Base-by-base conservation (phyloP, 2,113 vertebrate species). In the Calidris pygmaea region DNA sequence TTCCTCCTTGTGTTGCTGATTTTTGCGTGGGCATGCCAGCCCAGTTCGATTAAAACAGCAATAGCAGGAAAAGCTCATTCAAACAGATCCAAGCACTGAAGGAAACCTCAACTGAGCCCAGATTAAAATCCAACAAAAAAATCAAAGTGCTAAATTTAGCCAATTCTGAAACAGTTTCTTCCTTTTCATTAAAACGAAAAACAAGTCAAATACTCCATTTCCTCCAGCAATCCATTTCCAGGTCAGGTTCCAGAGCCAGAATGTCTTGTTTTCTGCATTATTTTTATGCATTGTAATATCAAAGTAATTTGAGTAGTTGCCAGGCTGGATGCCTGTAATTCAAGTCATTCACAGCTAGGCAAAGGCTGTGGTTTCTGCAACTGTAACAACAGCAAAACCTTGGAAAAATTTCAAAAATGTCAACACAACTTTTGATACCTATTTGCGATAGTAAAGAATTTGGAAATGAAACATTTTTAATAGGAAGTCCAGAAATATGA, bases 191-290 rank as follows among this genome's bases (percentile, higher is more conserved):
- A 47, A 60, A 91, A 50, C 20, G 48, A 91, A 94, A 82, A 94
- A 8, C 30, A 26, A 94, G 30, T 59, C 29, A 66, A 78, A 85
- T 24, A 66, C 9, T 81, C 23, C 10, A 43, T 72, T 93, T 95
- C 73, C 73, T 81, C 52, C 47, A 92, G 56, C 56, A 92, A 92
- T 37, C 52, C 32, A 45, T 78, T 91, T 91, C 82, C 78, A 91
- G 87, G 87, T 91, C 82, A 90, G 12, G 10, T 68, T 91, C 87
- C 45, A 82, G 74, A 89, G 63, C 91, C 92, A 85, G 74, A 89
- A 93, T 47, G 35, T 82, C 87, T 91, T 76, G 62, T 84, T 95
- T 90, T 60, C 66, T 48, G n/a, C 35, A 43, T 94, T 91, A 83
- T 91, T 95, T 91, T 63, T 41, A 47, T 2, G 4, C 71, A 32